Evolutionary conservation across 2,888 invertebrate species (phyloP).

Genomic region (Pollenia griseotomentosa): DNA sequence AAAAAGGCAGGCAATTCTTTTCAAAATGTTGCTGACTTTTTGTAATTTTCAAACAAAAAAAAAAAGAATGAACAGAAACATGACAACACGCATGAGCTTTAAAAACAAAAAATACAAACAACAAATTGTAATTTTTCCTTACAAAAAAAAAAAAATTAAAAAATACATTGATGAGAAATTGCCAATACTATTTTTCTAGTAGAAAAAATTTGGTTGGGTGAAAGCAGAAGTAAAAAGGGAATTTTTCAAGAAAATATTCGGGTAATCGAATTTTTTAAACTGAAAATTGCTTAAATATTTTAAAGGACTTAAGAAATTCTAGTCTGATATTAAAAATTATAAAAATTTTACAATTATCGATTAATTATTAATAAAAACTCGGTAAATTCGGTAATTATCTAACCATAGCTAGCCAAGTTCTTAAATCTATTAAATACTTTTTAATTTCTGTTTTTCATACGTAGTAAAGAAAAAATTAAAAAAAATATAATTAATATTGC

Average conservation of each 20-base stretch:
- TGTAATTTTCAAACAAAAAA: conserved; percentile 31
- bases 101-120: conserved; percentile 31
- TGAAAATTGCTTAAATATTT: too few relatives aligned
- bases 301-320: too few relatives aligned
- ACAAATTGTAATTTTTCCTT: conserved; percentile 1
- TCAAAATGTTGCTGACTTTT: conserved; percentile 42
- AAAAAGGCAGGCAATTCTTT: conserved; percentile 57
- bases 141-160: conserved; percentile 5
- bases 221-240: too few relatives aligned
- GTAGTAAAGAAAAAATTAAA: too few relatives aligned
- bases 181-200: conserved; percentile 3
- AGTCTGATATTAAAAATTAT: too few relatives aligned
- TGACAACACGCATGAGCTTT: conserved; percentile 67
- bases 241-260: too few relatives aligned
- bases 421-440: too few relatives aligned
- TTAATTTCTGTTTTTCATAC: too few relatives aligned
- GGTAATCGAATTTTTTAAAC: too few relatives aligned
- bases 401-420: too few relatives aligned
- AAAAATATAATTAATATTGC: too few relatives aligned
- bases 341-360: not conserved
- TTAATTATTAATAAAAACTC: not conserved
- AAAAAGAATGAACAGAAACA: conserved; percentile 25
- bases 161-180: conserved; percentile 52
- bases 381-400: too few relatives aligned
- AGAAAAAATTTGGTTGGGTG: not conserved